Conservation (phyloP, 2,113 vertebrate species). For the Hippocampus guttulatus region DNA sequence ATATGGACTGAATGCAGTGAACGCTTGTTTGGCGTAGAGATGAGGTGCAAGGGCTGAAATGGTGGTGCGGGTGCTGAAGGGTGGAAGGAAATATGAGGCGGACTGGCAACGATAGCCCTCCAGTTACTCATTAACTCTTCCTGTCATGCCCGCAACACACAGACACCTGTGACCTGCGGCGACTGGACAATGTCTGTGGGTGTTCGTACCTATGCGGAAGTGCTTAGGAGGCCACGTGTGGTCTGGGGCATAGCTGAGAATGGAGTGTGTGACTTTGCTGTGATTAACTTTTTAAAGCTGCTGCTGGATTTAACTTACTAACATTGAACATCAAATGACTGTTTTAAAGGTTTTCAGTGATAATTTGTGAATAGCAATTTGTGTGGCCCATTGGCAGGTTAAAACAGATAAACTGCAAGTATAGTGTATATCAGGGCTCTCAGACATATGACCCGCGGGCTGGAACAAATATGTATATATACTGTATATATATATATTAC, state of each 20-base stretch:
- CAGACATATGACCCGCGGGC: no score
- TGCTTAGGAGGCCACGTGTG: slow-evolving; percentile 22
- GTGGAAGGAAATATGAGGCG: slow-evolving; percentile 22
- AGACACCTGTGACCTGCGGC: slow-evolving; percentile 60
- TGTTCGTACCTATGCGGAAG: slow-evolving; percentile 4
- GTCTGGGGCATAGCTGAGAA: slow-evolving; percentile 16
- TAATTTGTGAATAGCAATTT: not conserved
- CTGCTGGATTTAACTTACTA: not conserved
- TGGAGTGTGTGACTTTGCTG: not conserved
- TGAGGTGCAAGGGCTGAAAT: slow-evolving; percentile 12
- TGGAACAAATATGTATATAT: no score
- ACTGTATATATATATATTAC: no score
- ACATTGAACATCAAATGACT: not conserved
- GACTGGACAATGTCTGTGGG: slow-evolving; percentile 39
- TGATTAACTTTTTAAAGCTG: not conserved
- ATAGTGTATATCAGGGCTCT: not conserved
- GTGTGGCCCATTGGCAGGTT: not conserved
- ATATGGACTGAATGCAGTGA: slow-evolving; percentile 27
- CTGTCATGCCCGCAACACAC: slow-evolving; percentile 35
- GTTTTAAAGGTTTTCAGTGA: not conserved
- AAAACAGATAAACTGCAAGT: no score
- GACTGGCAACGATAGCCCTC: slow-evolving; percentile 35
- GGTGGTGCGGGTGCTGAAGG: slow-evolving; percentile 10
- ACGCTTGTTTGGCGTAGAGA: slow-evolving; percentile 15
- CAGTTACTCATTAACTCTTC: slow-evolving; percentile 56